phyloP scores from a whole-genome alignment of 2,888 invertebrate species.

The Nephrotoma appendiculata region DNA sequence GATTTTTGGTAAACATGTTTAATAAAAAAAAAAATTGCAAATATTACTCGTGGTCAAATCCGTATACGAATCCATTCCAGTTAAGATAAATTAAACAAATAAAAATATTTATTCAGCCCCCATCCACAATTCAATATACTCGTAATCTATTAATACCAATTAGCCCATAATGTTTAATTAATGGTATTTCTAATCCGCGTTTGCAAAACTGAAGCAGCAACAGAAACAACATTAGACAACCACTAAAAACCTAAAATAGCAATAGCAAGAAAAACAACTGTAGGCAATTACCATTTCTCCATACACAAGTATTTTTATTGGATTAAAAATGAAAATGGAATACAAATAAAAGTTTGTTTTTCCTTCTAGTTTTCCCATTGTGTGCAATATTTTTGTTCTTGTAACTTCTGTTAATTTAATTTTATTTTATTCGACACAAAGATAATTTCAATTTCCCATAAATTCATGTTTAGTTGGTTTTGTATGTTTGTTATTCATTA shows the following conservation, averaged over 20 bases:
- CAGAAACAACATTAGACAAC: not conserved
- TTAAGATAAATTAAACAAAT: not conserved
- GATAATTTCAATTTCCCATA: not conserved
- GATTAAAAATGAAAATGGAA: not conserved
- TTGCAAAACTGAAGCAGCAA: not conserved
- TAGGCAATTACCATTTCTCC: not conserved
- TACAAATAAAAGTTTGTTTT: not conserved
- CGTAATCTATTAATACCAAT: not conserved
- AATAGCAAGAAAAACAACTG: not conserved
- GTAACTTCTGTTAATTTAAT: not conserved
- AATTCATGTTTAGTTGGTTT: not conserved
- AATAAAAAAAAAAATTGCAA: too few species aligned
- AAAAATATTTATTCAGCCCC: not conserved
- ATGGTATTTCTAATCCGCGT: not conserved
- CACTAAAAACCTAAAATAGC: not conserved
- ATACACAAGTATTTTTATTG: not conserved
- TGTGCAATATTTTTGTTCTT: not conserved
- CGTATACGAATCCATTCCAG: too few species aligned
- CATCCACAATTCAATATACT: not conserved
- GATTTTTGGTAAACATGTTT: too few species aligned
- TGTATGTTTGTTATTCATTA: not conserved
- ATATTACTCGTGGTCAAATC: too few species aligned
- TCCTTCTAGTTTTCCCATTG: not conserved
- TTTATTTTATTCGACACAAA: not conserved
- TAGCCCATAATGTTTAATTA: not conserved